phyloP scores from a whole-genome alignment of 37 sponge, comb jelly and placozoan species.

The Aplysina aerophoba region DNA sequence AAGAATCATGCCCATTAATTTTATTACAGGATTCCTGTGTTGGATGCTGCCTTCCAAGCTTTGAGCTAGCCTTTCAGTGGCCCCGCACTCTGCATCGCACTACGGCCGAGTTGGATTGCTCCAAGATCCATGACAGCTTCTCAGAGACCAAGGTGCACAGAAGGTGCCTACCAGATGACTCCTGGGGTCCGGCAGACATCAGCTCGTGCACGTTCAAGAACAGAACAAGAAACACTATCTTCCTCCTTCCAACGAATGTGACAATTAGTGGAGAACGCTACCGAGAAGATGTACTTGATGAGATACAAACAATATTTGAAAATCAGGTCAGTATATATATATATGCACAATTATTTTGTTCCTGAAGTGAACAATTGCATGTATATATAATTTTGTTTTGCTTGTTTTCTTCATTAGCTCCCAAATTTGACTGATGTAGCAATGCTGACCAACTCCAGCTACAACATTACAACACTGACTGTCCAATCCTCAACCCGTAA shows the following conservation, averaged over 20 bases:
- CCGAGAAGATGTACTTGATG: not conserved
- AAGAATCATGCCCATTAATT: no score
- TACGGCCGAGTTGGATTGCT: not conserved
- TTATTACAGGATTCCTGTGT: slow-evolving; percentile 3
- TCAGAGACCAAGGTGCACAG: not conserved
- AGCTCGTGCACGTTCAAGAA: slow-evolving; percentile 19
- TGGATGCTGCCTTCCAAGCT: not conserved
- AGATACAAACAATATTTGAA: not conserved
- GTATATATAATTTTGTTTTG: no score
- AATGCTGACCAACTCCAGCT: no score
- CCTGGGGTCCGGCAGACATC: slow-evolving; percentile 23
- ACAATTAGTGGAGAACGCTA: not conserved
- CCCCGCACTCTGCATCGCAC: not conserved
- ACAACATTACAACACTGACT: not conserved
- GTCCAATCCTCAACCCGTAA: not conserved
- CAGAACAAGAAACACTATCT: not conserved
- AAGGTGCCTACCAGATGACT: not conserved
- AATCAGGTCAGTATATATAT: no score
- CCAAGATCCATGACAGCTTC: slow-evolving; percentile 5
- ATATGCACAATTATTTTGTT: not conserved
- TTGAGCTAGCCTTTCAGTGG: slow-evolving; percentile 5
- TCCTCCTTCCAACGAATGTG: not conserved
- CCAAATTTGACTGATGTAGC: no score
- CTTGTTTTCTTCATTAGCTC: no score
- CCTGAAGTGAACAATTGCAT: no score